phyloP scores from a whole-genome alignment of 2,113 vertebrate genomes.

The Ellobius talpinus region DNA sequence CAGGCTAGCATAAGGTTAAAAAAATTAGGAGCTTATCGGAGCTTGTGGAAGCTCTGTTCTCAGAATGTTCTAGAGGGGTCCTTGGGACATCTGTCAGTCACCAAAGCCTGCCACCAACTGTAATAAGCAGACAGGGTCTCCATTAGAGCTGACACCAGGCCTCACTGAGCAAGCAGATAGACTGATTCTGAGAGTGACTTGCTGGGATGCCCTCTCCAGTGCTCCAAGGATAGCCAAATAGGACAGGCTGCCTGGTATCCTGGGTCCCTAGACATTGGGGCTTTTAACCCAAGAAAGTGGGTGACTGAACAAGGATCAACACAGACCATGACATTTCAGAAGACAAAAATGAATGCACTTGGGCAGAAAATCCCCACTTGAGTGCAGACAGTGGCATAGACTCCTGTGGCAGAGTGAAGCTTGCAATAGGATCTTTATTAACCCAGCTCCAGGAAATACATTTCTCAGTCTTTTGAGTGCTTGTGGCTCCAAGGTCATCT shows the following conservation, averaged over 20 bases:
- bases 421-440: background rate
- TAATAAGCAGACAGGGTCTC: background rate
- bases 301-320: background rate
- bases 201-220: background rate
- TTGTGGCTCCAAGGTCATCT: background rate
- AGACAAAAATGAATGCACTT: background rate
- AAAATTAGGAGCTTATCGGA: background rate
- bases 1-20: background rate
- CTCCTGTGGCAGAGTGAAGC: background rate
- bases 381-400: background rate
- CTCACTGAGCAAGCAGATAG: background rate
- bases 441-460: background rate
- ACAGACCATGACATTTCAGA: background rate
- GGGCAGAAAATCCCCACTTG: background rate
- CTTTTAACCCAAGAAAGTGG: background rate
- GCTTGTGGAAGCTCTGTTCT: background rate
- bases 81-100: background rate
- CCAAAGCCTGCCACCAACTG: background rate
- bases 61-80: background rate
- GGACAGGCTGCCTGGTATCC: background rate
- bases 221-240: background rate
- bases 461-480: background rate
- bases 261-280: background rate
- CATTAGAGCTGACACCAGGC: background rate
- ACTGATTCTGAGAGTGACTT: background rate